Evolutionary conservation across 2,113 vertebrate species (phyloP).

Genomic region (sheep (Ovis aries)): ARS-UI_Ramb_v3.0 NC_056054.1:34191001-34191500

Average conservation of each 20-base stretch:
- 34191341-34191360: constrained; percentile 1
- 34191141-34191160: background rate
- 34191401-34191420: background rate
- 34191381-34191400: constrained; percentile 37
- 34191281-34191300: background rate
- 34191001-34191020: no score
- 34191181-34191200: background rate
- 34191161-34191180: background rate
- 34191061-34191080: no score
- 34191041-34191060: no score
- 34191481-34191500: background rate
- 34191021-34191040: no score
- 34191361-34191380: constrained; percentile 33
- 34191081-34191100: no score
- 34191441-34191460: background rate
- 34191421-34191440: background rate
- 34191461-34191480: background rate
- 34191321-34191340: background rate
- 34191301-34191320: constrained; percentile 33
- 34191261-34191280: background rate
- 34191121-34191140: background rate
- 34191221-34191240: background rate
- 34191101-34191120: no score
- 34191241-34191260: background rate
- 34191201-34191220: background rate